Percentiles rank a stretch among this genome's conserved stretches.
These are phyloP conservation scores for Lindbergichthys nudifrons DNA, from an alignment of 2,797 vertebrate species.

Conservation along the genomic window DNA sequence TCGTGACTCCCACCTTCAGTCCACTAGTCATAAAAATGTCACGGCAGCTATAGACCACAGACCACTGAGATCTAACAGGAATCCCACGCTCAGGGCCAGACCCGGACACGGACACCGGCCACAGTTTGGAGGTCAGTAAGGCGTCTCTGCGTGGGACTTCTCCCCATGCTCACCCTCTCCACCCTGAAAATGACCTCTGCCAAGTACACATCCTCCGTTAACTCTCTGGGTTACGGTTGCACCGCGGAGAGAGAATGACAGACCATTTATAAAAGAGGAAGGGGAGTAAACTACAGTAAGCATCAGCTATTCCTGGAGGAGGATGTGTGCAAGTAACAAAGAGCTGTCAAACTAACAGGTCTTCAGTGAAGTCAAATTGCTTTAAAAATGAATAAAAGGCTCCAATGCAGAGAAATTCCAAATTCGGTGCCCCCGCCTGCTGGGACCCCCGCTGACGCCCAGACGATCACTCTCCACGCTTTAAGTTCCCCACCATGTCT, in stretches of 20 bases:
- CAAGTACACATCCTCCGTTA: constrained; percentile 53
- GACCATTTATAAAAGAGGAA: constrained; percentile 77
- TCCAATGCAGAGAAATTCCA: constrained; percentile 34
- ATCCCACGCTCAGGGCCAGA: constrained; percentile 47
- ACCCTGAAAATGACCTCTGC: constrained; percentile 63
- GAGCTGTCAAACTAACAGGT: constrained; percentile 66
- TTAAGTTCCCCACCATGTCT: constrained; percentile 57
- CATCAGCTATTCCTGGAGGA: constrained; percentile 74
- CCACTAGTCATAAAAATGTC: constrained; percentile 73
- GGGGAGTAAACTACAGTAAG: constrained; percentile 71
- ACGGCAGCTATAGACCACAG: constrained; percentile 50
- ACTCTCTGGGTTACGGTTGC: constrained; percentile 62
- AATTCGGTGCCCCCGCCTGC: constrained; percentile 41
- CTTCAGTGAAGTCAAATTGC: constrained; percentile 41
- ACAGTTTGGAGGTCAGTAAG: constrained; percentile 38
- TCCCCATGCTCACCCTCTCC: constrained; percentile 42
- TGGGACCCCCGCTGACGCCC: constrained; percentile 55
- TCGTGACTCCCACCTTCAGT: constrained; percentile 72
- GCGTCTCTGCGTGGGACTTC: constrained; percentile 46
- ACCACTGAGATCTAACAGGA: constrained; percentile 47
- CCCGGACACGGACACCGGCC: constrained; percentile 31
- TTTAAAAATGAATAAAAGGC: constrained; percentile 54
- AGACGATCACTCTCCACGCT: constrained; percentile 48
- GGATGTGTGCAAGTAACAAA: constrained; percentile 71
- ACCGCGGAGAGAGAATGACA: constrained; percentile 69